Percentiles rank a stretch among this genome's conserved stretches.
Conservation (phyloP, 1,140 invertebrate genomes). For the Drosophila nigrodunni region DNA sequence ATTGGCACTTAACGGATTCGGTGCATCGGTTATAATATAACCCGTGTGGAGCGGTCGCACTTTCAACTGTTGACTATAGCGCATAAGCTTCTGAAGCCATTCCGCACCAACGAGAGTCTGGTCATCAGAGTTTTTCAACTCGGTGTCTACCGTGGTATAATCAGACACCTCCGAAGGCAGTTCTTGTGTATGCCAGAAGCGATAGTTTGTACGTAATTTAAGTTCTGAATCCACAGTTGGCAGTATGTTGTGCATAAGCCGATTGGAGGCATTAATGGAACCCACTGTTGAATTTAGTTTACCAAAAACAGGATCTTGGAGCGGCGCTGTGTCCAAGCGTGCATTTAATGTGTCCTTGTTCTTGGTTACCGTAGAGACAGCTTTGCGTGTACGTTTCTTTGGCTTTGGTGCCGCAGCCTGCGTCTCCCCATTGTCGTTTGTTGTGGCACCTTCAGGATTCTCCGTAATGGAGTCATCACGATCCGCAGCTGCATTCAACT, state of each 20-base stretch:
- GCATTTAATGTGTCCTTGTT: slow-evolving; percentile 84
- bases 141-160: slow-evolving; percentile 30
- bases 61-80: slow-evolving; percentile 42
- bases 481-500: slow-evolving; percentile 63
- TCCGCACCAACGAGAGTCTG: slow-evolving; percentile 35
- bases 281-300: slow-evolving; percentile 82
- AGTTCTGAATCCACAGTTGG: slow-evolving; percentile 71
- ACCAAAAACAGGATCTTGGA: slow-evolving; percentile 81
- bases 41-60: slow-evolving; percentile 73
- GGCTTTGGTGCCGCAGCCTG: slow-evolving; percentile 50
- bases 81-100: slow-evolving; percentile 54
- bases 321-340: slow-evolving; percentile 71
- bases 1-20: slow-evolving; percentile 55
- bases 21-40: slow-evolving; percentile 77
- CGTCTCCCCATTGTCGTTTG: slow-evolving; percentile 18
- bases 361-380: slow-evolving; percentile 83
- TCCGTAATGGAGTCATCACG: slow-evolving; percentile 63
- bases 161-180: slow-evolving; percentile 38
- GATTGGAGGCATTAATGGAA: slow-evolving; percentile 79
- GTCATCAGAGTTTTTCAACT: neutral
- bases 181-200: slow-evolving; percentile 63
- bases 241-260: slow-evolving; percentile 80
- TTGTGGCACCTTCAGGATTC: slow-evolving; percentile 12
- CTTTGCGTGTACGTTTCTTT: slow-evolving; percentile 75
- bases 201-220: slow-evolving; percentile 64